These are phyloP conservation scores for Eudasyphora cyanicolor DNA, from an alignment of 2,888 invertebrate species.

Conservation along the genomic window DNA sequence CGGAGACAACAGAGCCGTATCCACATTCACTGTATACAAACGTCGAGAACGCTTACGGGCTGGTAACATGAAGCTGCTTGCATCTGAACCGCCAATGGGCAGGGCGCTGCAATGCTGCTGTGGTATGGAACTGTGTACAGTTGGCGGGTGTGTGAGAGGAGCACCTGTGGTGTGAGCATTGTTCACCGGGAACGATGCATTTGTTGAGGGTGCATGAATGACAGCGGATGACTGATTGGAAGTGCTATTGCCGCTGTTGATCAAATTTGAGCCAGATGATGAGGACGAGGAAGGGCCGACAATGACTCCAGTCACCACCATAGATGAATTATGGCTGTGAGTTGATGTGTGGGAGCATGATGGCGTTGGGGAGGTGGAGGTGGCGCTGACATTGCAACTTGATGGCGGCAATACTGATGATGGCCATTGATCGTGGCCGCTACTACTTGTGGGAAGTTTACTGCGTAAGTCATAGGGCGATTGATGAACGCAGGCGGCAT, in stretches of 20 bases:
- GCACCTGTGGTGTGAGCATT: conserved; percentile 76
- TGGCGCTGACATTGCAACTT: no score
- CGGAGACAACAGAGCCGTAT: conserved; percentile 67
- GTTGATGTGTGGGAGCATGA: conserved; percentile 31
- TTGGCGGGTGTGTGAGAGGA: conserved; percentile 76
- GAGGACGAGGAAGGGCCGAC: conserved; percentile 69
- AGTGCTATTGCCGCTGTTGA: conserved; percentile 62
- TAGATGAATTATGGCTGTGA: conserved; percentile 28
- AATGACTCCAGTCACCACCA: conserved; percentile 56
- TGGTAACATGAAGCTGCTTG: conserved; percentile 85
- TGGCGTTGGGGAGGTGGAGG: conserved; percentile 25
- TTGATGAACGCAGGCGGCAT: conserved; percentile 83
- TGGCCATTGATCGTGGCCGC: conserved; percentile 77
- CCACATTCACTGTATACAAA: conserved; percentile 76
- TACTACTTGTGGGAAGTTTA: conserved; percentile 82
- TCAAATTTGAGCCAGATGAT: conserved; percentile 53
- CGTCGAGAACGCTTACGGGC: conserved; percentile 91
- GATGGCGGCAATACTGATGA: conserved; percentile 79
- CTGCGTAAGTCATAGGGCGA: conserved; percentile 94
- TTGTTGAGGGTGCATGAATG: conserved; percentile 76
- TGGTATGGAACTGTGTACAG: conserved; percentile 77
- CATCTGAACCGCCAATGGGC: conserved; percentile 75
- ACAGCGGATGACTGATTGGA: conserved; percentile 70
- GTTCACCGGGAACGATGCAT: conserved; percentile 76
- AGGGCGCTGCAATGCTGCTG: conserved; percentile 77